phyloP scores from a whole-genome alignment of 2,888 invertebrate species.

The Escarpia spicata region DNA sequence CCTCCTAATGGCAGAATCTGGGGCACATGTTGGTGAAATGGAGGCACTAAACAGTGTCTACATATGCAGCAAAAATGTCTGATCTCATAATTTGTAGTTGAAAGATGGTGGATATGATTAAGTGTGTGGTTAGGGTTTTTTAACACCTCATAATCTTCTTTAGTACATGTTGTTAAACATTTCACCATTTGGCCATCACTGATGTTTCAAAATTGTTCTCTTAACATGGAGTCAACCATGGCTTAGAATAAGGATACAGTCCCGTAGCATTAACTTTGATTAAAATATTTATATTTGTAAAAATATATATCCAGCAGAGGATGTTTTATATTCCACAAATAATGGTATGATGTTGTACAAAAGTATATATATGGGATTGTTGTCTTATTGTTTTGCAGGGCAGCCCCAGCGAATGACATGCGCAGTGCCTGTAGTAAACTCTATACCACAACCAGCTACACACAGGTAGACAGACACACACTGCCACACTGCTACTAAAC shows the following conservation, averaged over 20 bases:
- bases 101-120: too few relatives aligned
- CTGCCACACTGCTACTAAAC: background rate
- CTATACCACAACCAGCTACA: background rate
- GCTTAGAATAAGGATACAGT: background rate
- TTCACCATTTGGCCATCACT: too few relatives aligned
- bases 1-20: too few relatives aligned
- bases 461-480: background rate
- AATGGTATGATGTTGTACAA: background rate
- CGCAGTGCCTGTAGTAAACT: constrained; percentile 6
- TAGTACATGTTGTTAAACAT: too few relatives aligned
- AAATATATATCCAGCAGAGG: background rate
- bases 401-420: background rate
- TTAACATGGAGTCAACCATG: too few relatives aligned
- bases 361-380: background rate
- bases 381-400: background rate
- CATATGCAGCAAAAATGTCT: too few relatives aligned
- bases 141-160: too few relatives aligned
- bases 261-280: background rate
- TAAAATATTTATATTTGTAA: background rate
- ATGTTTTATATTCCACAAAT: background rate
- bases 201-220: too few relatives aligned
- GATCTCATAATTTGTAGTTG: too few relatives aligned
- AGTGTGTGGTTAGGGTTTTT: too few relatives aligned
- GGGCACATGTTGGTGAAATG: too few relatives aligned
- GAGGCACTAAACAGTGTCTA: too few relatives aligned